phyloP scores from a whole-genome alignment of 2,888 invertebrate species.

The Argyresthia albistria region DNA sequence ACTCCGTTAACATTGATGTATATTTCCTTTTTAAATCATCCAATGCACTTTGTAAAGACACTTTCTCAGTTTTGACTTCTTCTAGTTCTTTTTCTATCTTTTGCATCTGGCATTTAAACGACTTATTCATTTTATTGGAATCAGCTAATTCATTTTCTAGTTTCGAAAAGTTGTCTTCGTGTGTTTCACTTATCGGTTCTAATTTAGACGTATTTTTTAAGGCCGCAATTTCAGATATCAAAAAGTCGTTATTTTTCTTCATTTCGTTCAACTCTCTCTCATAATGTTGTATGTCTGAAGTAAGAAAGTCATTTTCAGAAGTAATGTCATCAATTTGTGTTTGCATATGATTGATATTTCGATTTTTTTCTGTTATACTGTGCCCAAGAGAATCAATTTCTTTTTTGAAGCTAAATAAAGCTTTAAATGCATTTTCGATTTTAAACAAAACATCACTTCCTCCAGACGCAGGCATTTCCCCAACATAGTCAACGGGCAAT shows the following conservation, averaged over 20 bases:
- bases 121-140: slow-evolving; percentile 68
- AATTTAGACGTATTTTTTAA: slow-evolving; percentile 76
- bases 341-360: slow-evolving; percentile 62
- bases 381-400: slow-evolving; percentile 72
- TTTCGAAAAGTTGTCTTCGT: slow-evolving; percentile 77
- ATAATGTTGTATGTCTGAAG: slow-evolving; percentile 56
- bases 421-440: slow-evolving; percentile 68
- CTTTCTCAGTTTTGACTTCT: slow-evolving; percentile 49
- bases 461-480: slow-evolving; percentile 50
- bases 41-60: slow-evolving; percentile 62
- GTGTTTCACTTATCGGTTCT: slow-evolving; percentile 80
- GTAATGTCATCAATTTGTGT: slow-evolving; percentile 71
- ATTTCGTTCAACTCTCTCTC: slow-evolving; percentile 77
- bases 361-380: slow-evolving; percentile 69
- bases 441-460: slow-evolving; percentile 51
- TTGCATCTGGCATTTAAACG: slow-evolving; percentile 73
- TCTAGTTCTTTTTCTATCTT: slow-evolving; percentile 70
- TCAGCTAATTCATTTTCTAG: slow-evolving; percentile 78
- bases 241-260: slow-evolving; percentile 79
- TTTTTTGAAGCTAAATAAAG: slow-evolving; percentile 70
- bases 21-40: slow-evolving; percentile 67
- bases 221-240: slow-evolving; percentile 77
- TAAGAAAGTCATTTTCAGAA: slow-evolving; percentile 60
- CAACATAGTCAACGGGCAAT: slow-evolving; percentile 56
- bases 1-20: slow-evolving; percentile 57